A percentile compares a stretch with the other conserved stretches of the same genome.
These are phyloP conservation scores for Orthosia gothica DNA, from an alignment of 2,888 invertebrate genomes.

Conservation along the genomic window DNA sequence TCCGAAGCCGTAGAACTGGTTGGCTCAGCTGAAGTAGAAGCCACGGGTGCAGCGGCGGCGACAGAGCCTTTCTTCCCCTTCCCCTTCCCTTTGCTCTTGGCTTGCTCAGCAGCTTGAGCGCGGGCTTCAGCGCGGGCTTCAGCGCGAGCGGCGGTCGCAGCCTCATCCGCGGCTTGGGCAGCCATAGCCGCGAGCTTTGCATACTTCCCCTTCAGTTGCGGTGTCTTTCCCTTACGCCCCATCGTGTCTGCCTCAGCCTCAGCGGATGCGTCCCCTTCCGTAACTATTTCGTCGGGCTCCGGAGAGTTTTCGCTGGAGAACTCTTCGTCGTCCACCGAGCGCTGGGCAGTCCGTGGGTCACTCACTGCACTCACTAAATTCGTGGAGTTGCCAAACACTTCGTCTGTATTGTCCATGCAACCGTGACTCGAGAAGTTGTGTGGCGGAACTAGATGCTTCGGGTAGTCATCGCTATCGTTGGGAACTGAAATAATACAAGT, in stretches of 20 bases:
- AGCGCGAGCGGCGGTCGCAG: slow-evolving; percentile 22
- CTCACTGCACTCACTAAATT: slow-evolving; percentile 17
- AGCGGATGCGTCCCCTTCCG: slow-evolving; percentile 43
- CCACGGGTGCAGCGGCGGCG: slow-evolving; percentile 1
- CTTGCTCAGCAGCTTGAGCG: slow-evolving; percentile 2
- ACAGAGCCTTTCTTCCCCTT: slow-evolving; percentile 43
- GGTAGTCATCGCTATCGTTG: slow-evolving; percentile 43
- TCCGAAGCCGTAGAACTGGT: slow-evolving; percentile 2
- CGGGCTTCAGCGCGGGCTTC: slow-evolving; percentile 45
- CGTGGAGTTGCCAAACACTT: slow-evolving; percentile 45
- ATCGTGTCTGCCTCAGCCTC: slow-evolving; percentile 43
- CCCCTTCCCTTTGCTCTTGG: slow-evolving; percentile 41
- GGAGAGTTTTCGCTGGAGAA: slow-evolving; percentile 42
- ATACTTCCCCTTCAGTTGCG: slow-evolving; percentile 39
- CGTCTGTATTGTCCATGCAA: slow-evolving; percentile 44
- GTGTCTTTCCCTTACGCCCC: slow-evolving; percentile 40
- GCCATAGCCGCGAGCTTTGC: slow-evolving; percentile 49
- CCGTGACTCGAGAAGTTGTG: slow-evolving; percentile 19
- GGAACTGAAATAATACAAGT: slow-evolving; percentile 49
- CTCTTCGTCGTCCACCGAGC: slow-evolving; percentile 35
- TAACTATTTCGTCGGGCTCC: slow-evolving; percentile 41
- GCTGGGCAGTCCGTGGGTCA: neutral
- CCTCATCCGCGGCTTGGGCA: slow-evolving; percentile 23
- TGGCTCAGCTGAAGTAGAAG: slow-evolving; percentile 32
- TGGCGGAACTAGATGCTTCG: slow-evolving; percentile 27